Evolutionary conservation across 2,113 vertebrate genomes (phyloP).

Genomic region (Quiscalus mexicanus): DNA sequence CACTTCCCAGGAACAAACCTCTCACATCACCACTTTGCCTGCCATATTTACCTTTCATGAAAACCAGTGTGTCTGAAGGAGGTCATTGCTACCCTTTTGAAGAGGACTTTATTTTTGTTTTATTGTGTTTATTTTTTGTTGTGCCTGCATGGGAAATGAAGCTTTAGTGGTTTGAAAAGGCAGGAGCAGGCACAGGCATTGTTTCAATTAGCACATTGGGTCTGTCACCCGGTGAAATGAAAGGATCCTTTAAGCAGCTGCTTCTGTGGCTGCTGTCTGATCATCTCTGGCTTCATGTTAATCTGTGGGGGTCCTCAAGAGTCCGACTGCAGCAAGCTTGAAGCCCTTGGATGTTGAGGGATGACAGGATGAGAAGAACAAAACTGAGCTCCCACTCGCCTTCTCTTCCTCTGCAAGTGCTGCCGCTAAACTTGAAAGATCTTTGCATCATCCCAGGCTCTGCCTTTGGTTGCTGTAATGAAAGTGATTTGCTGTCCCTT

Average conservation of each 20-base stretch:
- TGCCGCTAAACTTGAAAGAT: background rate
- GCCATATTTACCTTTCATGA: background rate
- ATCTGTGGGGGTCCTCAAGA: background rate
- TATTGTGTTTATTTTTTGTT: background rate
- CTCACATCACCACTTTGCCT: slow-evolving; percentile 25
- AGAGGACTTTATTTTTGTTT: background rate
- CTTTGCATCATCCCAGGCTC: background rate
- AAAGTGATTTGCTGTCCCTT: background rate
- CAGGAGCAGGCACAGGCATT: background rate
- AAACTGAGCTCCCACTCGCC: background rate
- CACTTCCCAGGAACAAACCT: slow-evolving; percentile 55
- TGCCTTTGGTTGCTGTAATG: background rate
- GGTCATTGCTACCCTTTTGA: background rate
- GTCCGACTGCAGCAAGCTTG: background rate
- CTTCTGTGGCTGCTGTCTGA: background rate
- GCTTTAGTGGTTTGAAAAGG: background rate
- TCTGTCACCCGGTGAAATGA: background rate
- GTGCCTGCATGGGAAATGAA: background rate
- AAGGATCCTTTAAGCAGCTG: slow-evolving; percentile 1
- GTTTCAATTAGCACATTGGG: background rate
- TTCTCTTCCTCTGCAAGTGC: background rate
- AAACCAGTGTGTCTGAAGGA: background rate
- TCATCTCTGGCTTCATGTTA: background rate
- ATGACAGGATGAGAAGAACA: background rate
- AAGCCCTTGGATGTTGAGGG: background rate